phyloP scores from a whole-genome alignment of 2,113 vertebrate genomes.

The Pterocles burchelli region DNA sequence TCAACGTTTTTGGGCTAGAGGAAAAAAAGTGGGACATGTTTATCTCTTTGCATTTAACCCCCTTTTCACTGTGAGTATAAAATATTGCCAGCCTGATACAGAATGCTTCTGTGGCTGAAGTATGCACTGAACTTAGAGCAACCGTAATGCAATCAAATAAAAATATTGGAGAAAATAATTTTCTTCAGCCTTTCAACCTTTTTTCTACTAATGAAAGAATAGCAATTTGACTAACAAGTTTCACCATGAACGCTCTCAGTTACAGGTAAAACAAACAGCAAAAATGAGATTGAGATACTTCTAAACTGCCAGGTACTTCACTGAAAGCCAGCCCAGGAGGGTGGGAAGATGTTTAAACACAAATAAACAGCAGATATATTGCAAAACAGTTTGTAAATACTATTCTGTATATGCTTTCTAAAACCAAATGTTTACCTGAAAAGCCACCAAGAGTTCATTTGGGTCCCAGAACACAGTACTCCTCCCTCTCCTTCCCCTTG shows the following conservation, averaged over 20 bases:
- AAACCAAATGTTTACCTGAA: not conserved
- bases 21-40: not conserved
- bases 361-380: not conserved
- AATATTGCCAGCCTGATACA: not conserved
- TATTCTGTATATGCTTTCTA: not conserved
- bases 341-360: not conserved
- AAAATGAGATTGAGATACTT: not conserved
- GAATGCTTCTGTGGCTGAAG: not conserved
- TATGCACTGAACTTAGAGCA: not conserved
- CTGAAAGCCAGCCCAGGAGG: not conserved
- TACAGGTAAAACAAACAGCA: not conserved
- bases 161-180: not conserved
- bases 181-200: not conserved
- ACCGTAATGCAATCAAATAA: not conserved
- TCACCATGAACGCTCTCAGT: not conserved
- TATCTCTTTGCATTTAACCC: not conserved
- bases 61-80: not conserved
- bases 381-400: not conserved
- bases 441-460: not conserved
- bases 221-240: not conserved
- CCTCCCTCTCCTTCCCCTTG: not conserved
- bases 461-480: not conserved
- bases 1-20: not conserved
- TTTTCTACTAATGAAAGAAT: not conserved
- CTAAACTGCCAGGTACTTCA: not conserved